Conservation (phyloP, 2,113 vertebrate species). For the Todiramphus saurophagus region DNA sequence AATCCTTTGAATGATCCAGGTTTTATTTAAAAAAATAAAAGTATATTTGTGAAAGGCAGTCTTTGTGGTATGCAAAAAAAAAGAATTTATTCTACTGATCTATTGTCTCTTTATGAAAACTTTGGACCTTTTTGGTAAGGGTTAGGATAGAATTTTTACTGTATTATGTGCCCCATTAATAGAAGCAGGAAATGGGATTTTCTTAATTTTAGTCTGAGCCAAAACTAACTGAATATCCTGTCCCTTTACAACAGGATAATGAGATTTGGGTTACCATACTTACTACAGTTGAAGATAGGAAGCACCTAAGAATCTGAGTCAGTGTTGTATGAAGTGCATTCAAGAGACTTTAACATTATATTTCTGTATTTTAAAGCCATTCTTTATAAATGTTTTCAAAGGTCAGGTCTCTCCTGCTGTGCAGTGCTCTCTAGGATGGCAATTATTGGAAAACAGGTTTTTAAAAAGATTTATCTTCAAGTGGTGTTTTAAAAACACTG, state of each 20-base stretch:
- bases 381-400: neutral
- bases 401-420: neutral
- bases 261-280: neutral
- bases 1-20: neutral
- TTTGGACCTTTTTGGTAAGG: neutral
- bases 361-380: neutral
- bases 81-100: neutral
- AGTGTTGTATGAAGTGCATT: neutral
- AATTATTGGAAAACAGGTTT: neutral
- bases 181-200: neutral
- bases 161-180: neutral
- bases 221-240: neutral
- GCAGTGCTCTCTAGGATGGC: neutral
- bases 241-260: neutral
- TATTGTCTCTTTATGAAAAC: neutral
- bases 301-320: neutral
- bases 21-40: neutral
- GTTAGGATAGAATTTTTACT: neutral
- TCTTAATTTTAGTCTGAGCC: neutral
- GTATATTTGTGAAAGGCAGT: neutral
- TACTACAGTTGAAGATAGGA: neutral
- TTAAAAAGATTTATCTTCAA: constrained; percentile 10
- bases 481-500: neutral
- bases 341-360: neutral
- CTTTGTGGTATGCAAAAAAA: neutral